Base-by-base conservation (phyloP, 2,888 invertebrate species). In the Coenonympha glycerion region DNA sequence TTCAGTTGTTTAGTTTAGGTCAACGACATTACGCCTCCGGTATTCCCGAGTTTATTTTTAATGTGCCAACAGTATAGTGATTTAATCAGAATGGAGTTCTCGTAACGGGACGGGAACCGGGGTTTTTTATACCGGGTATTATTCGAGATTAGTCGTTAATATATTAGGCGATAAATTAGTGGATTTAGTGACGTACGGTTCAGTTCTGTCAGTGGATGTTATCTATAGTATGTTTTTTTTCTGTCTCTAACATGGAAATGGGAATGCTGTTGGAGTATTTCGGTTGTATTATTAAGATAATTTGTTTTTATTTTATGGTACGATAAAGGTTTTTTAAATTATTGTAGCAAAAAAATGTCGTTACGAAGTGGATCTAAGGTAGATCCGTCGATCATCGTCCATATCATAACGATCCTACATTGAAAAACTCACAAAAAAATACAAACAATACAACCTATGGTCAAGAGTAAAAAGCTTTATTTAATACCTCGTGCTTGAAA, bases 21-120 rank as follows among this genome's bases (percentile, higher is more conserved):
- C 52, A 51, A 49, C 51, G 40, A 57, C 61, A 58, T 58, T 59
- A 60, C 58, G 61, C 61, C 56, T 58, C 58, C 57, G 53, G 59
- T 58, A 55, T 56, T 55, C 41, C 37, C 40, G 37, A 56, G 57
- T 34, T 31, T 51, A 47, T 51, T 44, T 51, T 51, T 47, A 37
- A 49, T 37, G 47, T 33, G 15, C 52, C 53, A 51, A 44, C 21
- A 44, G n/a, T 44, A 21, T 24, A 37, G 55, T 50, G 53, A 47
- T 54, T 57, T 59, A 56, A 59, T 62, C 58, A 57, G 56, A 55
- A 55, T 45, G n/a, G 16, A 36, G 34, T 6, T 30, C 24, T 26
- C n/a, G n/a, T 39, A 34, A 34, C 51, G 50, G 39, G 58, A 56
- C 56, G 54, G 53, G 41, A 26, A 26, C 30, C 16, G 19, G 21